These are phyloP conservation scores for Apamea anceps DNA, from an alignment of 2,888 invertebrate genomes.

Conservation along the genomic window DNA sequence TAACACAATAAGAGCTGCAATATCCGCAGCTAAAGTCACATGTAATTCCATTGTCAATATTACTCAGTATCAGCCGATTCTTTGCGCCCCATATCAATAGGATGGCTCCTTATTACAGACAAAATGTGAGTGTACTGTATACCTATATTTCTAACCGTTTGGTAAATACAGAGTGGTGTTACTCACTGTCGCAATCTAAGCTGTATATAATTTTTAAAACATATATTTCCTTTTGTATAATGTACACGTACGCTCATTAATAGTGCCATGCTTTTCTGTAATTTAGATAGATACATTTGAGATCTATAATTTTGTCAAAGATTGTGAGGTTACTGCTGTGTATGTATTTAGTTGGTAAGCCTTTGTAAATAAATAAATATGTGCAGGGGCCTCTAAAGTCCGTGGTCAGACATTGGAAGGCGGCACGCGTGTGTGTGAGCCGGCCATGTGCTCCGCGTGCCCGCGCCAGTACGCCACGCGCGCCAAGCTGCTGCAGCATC, in stretches of 20 bases:
- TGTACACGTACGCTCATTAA: neutral
- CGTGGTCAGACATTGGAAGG: constrained; percentile 70
- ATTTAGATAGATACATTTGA: neutral
- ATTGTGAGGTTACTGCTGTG: neutral
- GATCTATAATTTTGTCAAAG: neutral
- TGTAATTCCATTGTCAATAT: neutral
- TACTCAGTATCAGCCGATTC: neutral
- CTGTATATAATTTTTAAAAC: neutral
- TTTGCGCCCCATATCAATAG: neutral
- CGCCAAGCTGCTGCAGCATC: constrained; percentile 93
- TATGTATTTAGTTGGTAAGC: neutral
- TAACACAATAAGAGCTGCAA: neutral
- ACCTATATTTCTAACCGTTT: neutral
- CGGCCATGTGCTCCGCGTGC: constrained; percentile 90
- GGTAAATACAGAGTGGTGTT: neutral
- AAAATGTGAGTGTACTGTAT: neutral
- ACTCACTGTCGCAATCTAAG: neutral
- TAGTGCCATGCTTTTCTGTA: neutral
- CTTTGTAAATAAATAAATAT: neutral
- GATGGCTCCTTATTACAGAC: neutral
- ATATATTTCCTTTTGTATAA: neutral
- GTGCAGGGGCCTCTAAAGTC: constrained; percentile 68
- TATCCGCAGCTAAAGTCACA: neutral
- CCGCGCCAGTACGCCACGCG: constrained; percentile 97
- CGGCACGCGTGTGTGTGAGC: constrained; percentile 71